Evolutionary conservation across 2,888 invertebrate species (phyloP).

Genomic region (Mesochorus sp.): DNA sequence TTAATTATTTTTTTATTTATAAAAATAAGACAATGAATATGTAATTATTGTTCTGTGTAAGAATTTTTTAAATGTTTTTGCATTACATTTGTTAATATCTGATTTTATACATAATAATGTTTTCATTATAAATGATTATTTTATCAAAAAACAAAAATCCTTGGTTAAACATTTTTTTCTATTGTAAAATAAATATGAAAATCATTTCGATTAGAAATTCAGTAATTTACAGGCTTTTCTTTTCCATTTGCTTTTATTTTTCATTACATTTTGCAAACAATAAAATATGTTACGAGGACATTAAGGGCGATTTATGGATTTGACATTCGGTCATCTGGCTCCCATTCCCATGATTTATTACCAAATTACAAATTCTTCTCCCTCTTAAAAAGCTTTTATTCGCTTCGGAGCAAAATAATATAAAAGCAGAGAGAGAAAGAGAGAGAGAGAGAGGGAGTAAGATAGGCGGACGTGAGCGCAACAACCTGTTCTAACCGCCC

Average conservation of each 20-base stretch:
- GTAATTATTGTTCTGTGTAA: too few species aligned
- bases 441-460: slow-evolving; percentile 7
- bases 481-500: slow-evolving; percentile 69
- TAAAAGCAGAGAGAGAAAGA: slow-evolving; percentile 23
- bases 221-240: too few species aligned
- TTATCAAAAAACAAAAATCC: too few species aligned
- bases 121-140: too few species aligned
- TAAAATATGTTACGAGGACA: not conserved
- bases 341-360: slow-evolving; percentile 50
- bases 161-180: too few species aligned
- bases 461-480: slow-evolving; percentile 57
- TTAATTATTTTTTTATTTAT: not conserved
- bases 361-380: slow-evolving; percentile 51
- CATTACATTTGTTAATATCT: too few species aligned
- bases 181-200: too few species aligned
- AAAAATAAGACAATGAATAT: too few species aligned
- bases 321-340: slow-evolving; percentile 27
- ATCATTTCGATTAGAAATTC: too few species aligned
- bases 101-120: too few species aligned
- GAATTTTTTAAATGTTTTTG: too few species aligned
- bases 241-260: not conserved
- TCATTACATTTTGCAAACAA: not conserved
- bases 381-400: slow-evolving; percentile 42
- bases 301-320: slow-evolving; percentile 6
- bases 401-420: slow-evolving; percentile 38